Base-by-base conservation (phyloP, 2,113 vertebrate genomes). In the Poecile atricapillus region DNA sequence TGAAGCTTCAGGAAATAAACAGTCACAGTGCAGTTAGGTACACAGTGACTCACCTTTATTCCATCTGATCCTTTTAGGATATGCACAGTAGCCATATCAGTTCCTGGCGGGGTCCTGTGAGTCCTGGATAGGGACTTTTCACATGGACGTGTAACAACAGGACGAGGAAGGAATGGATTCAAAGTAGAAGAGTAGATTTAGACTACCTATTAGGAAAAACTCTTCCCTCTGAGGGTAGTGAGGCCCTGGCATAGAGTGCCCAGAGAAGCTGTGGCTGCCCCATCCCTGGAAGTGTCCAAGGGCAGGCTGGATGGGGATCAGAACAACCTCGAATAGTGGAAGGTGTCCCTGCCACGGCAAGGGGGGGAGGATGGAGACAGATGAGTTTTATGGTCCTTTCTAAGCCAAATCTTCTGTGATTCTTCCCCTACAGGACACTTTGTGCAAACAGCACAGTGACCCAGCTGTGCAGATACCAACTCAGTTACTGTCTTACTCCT, bases 1-100 rank as follows among this genome's bases (percentile, higher is more conserved):
- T 92, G 97, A 67, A 98, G 91, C 98, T 99, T 69, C 46, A 78
- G 89, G 93, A 82, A 94, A 37, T 43, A 79, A 94, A 76, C 25
- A 90, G 75, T 46, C 65, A 78, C 83, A 83, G 25, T 33, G 62
- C 87, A 89, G 20, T 62, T 52, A 55, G 44, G 43, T 49, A 86
- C 53, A 80, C 15, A 80, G 25, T 70, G 86, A 84, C 60, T 88
- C 60, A 82, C 59, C 47, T 87, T 47, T 12, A 47, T 23, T 65
- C 69, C 79, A 82, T 41, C 81, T 46, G 60, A 91, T 90, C 87
- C 43, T 86, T 69, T 83, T 1, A 65, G 82, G 67, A 86, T 65
- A 64, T 5, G 5, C 25, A 83, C n/a, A 76, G 64, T 9, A 83
- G 27, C 18, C 28, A 0, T 5, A 64, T 11, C 64, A 39, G 50